These are phyloP conservation scores for Sinonovacula constricta DNA, from an alignment of 1,140 invertebrate species.

Conservation along the genomic window DNA sequence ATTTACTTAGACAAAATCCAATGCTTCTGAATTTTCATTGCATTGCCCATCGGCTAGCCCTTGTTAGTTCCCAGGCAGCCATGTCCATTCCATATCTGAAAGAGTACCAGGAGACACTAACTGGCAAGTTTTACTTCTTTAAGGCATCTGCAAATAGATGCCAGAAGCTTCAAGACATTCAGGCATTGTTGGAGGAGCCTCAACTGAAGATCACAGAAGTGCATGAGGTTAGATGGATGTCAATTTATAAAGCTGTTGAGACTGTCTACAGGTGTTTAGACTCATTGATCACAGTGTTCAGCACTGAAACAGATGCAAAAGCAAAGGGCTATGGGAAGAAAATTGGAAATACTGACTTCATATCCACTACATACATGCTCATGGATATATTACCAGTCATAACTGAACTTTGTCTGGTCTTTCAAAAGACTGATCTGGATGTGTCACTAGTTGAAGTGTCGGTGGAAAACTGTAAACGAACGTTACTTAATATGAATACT, in stretches of 20 bases:
- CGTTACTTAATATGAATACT: neutral
- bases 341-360: neutral
- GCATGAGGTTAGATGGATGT: neutral
- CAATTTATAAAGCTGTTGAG: neutral
- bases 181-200: neutral
- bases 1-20: neutral
- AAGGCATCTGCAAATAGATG: slow-evolving; percentile 1
- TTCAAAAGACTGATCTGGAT: neutral
- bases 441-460: neutral
- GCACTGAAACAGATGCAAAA: neutral
- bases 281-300: slow-evolving; percentile 2
- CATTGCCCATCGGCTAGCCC: neutral
- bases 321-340: neutral
- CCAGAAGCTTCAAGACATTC: neutral
- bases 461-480: neutral
- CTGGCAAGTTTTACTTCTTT: neutral
- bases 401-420: neutral
- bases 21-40: neutral
- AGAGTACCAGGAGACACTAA: neutral
- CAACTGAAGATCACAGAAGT: neutral
- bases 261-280: neutral
- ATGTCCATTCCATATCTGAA: neutral
- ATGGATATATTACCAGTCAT: neutral
- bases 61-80: neutral
- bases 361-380: neutral